phyloP scores from a whole-genome alignment of 2,113 vertebrate genomes.

The Phycodurus eques region DNA sequence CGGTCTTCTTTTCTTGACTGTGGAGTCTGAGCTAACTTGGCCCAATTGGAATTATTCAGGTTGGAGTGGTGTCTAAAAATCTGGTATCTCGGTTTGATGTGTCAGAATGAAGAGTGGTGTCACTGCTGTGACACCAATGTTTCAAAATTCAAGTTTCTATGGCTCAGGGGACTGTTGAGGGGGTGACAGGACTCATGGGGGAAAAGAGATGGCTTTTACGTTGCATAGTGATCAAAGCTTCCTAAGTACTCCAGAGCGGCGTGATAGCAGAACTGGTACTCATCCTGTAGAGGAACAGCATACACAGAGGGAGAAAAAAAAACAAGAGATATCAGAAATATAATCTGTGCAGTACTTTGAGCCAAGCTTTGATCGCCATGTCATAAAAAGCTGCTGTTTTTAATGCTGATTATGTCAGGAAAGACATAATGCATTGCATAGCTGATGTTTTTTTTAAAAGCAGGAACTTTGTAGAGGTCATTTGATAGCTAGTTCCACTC shows the following conservation, averaged over 20 bases:
- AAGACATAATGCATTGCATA: not conserved
- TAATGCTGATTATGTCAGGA: not conserved
- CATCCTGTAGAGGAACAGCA: slow-evolving; percentile 77
- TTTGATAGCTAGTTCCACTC: slow-evolving; percentile 3
- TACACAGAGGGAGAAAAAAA: not conserved
- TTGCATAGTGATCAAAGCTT: slow-evolving; percentile 99
- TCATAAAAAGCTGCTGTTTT: not conserved
- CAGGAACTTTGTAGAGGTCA: not conserved
- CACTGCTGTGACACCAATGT: slow-evolving; percentile 55
- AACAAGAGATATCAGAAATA: slow-evolving; percentile 14
- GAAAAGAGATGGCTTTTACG: slow-evolving; percentile 90
- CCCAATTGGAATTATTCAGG: slow-evolving; percentile 50
- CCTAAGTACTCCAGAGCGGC: slow-evolving; percentile 97
- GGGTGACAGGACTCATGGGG: slow-evolving; percentile 68
- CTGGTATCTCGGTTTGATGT: slow-evolving; percentile 40
- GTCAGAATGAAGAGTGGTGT: slow-evolving; percentile 37
- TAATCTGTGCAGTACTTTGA: not conserved
- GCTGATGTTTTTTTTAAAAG: not conserved
- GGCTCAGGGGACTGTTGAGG: slow-evolving; percentile 81
- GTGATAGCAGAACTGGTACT: slow-evolving; percentile 99
- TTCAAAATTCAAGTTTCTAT: slow-evolving; percentile 79
- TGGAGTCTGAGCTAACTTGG: slow-evolving; percentile 27
- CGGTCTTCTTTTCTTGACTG: slow-evolving; percentile 39
- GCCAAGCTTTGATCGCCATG: not conserved
- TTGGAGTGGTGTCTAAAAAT: slow-evolving; percentile 47